These are phyloP conservation scores for Melanogrammus aeglefinus DNA, from an alignment of 2,797 vertebrate genomes.

Conservation along the genomic window DNA sequence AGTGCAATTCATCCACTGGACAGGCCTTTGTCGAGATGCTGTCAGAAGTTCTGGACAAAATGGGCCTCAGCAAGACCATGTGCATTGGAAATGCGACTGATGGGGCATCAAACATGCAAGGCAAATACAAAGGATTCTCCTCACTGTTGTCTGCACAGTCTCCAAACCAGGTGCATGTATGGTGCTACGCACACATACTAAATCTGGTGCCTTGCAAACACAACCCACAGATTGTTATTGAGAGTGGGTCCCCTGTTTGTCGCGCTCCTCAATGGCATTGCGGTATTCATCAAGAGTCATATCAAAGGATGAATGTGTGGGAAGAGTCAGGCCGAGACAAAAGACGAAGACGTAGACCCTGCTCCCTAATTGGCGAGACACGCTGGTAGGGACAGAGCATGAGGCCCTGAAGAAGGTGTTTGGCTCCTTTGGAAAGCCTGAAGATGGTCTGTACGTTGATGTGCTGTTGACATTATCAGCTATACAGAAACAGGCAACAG, in stretches of 20 bases:
- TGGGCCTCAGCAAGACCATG: too few species aligned
- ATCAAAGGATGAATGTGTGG: slow-evolving; percentile 12
- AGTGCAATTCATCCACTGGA: neutral
- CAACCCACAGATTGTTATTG: neutral
- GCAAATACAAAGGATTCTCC: too few species aligned
- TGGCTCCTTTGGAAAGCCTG: slow-evolving; percentile 10
- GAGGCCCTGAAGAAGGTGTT: slow-evolving; percentile 3
- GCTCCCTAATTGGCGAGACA: slow-evolving; percentile 8
- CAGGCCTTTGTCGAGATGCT: neutral
- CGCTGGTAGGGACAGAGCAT: neutral
- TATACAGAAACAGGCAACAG: too few species aligned
- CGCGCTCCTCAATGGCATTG: slow-evolving; percentile 3
- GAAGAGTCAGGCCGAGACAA: neutral
- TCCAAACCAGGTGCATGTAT: slow-evolving; percentile 20
- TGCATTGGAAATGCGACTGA: too few species aligned
- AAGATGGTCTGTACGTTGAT: too few species aligned
- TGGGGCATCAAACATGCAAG: too few species aligned
- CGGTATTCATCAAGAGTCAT: slow-evolving; percentile 13
- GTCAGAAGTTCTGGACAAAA: too few species aligned
- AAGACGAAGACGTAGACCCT: neutral
- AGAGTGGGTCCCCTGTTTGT: neutral
- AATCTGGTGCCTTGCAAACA: slow-evolving; percentile 13
- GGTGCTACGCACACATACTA: slow-evolving; percentile 21
- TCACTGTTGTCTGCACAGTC: neutral
- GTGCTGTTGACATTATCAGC: too few species aligned